Conservation (phyloP, 2,113 vertebrate genomes). For the Prunella fulvescens region DNA sequence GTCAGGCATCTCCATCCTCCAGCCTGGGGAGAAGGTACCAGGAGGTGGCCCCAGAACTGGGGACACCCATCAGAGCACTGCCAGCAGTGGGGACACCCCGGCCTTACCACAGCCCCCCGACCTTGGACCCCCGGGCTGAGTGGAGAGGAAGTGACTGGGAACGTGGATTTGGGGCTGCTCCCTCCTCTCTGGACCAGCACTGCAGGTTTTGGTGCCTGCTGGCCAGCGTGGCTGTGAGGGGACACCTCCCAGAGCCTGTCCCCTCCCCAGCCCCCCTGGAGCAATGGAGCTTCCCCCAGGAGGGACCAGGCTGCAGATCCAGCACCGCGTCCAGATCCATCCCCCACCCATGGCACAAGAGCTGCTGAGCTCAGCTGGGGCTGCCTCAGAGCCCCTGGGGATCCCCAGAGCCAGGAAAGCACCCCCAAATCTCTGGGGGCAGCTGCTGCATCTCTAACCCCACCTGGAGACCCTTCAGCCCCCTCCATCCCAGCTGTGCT, state of each 20-base stretch:
- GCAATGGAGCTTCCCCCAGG: neutral
- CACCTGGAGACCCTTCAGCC: neutral
- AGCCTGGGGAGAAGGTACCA: neutral
- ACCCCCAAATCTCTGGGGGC: neutral
- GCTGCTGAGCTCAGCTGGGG: neutral
- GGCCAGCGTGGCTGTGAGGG: rapidly evolving
- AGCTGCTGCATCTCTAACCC: too few species aligned
- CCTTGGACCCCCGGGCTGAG: neutral
- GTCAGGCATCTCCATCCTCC: neutral
- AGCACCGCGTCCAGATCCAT: neutral
- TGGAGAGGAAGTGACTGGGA: rapidly evolving
- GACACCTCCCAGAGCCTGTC: neutral
- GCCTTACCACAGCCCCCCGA: neutral
- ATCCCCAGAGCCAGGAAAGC: neutral
- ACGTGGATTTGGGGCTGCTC: neutral
- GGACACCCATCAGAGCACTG: neutral
- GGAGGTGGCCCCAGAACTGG: neutral
- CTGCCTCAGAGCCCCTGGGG: neutral
- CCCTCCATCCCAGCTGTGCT: rapidly evolving
- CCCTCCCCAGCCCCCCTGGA: neutral
- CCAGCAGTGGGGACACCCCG: neutral
- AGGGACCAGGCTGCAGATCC: neutral
- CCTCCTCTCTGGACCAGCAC: neutral
- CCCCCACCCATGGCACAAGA: rapidly evolving
- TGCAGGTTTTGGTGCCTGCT: neutral